Evolutionary conservation across 2,888 invertebrate species (phyloP), one percentile per base, ranked within the genome.

Genomic region (Stictocephala bisonia): DNA sequence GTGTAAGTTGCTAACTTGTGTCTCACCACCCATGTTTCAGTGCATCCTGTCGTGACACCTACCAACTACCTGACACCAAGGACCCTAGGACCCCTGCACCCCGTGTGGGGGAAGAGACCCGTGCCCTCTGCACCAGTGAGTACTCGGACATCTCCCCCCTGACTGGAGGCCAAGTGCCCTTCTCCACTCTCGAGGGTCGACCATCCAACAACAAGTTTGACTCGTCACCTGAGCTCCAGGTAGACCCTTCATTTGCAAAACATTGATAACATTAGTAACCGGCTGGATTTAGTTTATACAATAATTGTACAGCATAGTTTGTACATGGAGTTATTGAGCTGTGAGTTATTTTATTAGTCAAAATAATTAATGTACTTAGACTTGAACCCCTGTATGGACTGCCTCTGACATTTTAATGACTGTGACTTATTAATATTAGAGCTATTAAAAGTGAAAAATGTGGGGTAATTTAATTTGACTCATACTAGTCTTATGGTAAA

Each of bases 121-220:
- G 93, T 74, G 96, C 99, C 0, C 88, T 99, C n/a, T 99, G 99
- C 83, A 97, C 95, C n/a, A 94, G 96, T 76, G 98, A 98, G 82
- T 99, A 95, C 85, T 97, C 97, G 3, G 99, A 99, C 82, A 97
- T 99, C 78, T 96, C 97, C 0, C 99, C 99, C 0, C 85, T 99
- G 74, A 92, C 94, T 1, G 97, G 95, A 15, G 99, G 97, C 18
- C 96, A 95, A 82, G 95, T 98, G 4, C 93, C 96, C 7, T 99
- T 98, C 85, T 94, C 96, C 11, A 97, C 98, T 0, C 86, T 98
- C 1, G 97, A 97, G 83, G 96, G 97, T 51, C 86, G 99, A 78
- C 75, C 98, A 0, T 95, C 96, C 4, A 96, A 96, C 13, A 93
- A 92, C 81, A 90, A 92, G 74, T 99, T 98, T 82, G 98, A 98